Evolutionary conservation across 2,797 vertebrate genomes (phyloP).

Genomic region (Mareca strepera): DNA sequence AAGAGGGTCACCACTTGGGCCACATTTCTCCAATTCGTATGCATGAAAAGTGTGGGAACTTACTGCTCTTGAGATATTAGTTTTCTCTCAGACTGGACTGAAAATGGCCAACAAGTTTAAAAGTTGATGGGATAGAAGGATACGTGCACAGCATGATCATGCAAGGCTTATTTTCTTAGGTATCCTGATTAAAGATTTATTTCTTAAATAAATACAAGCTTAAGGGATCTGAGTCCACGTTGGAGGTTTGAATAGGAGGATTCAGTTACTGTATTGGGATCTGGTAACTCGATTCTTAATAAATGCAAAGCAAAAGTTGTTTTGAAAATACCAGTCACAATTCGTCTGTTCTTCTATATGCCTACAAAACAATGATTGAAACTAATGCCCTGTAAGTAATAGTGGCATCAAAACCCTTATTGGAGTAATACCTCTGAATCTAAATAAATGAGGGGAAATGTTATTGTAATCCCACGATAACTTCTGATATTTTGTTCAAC

Average conservation of each 20-base stretch:
- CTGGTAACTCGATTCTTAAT: background rate
- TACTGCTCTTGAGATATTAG: background rate
- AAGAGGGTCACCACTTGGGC: fast-evolving
- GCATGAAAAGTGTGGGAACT: background rate
- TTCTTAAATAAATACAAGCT: background rate
- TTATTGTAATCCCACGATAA: background rate
- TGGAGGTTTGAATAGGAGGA: background rate
- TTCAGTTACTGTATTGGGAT: background rate
- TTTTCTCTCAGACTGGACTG: background rate
- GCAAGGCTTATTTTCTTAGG: background rate
- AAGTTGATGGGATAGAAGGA: background rate
- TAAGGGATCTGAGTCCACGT: background rate
- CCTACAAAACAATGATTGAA: background rate
- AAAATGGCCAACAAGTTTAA: background rate
- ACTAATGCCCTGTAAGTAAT: background rate
- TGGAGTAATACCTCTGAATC: background rate
- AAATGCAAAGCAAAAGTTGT: background rate
- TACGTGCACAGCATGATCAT: fast-evolving
- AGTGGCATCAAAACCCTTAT: background rate
- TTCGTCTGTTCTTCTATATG: background rate
- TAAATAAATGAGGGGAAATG: background rate
- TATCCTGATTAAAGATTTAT: background rate
- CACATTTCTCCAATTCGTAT: background rate
- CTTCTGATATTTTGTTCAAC: background rate
- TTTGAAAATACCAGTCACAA: background rate